Percentiles rank a stretch among this genome's conserved stretches.
phyloP scores from a whole-genome alignment of 2,797 vertebrate genomes.

The Eospalax fontanierii region DNA sequence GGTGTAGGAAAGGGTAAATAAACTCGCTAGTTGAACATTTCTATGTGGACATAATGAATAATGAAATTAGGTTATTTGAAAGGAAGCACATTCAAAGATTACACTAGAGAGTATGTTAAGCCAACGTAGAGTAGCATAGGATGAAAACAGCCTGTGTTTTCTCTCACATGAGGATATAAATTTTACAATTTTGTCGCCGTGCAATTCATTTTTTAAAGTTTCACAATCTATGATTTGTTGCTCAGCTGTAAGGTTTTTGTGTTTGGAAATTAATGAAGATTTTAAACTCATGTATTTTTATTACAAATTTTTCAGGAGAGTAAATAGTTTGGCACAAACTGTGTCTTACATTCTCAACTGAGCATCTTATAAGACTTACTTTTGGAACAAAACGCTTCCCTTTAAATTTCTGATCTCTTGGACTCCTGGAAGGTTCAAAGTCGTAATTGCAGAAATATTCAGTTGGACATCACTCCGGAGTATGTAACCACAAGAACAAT shows the following conservation, averaged over 20 bases:
- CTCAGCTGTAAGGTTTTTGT: constrained; percentile 72
- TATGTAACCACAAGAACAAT: constrained; percentile 46
- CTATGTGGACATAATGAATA: too few relatives aligned
- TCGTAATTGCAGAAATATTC: constrained; percentile 46
- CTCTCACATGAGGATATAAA: too few relatives aligned
- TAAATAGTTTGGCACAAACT: constrained; percentile 36
- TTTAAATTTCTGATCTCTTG: constrained; percentile 59
- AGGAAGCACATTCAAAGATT: too few relatives aligned
- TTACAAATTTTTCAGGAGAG: constrained; percentile 71
- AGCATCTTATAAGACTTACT: constrained; percentile 81
- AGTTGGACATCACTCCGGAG: constrained; percentile 61
- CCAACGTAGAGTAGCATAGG: too few relatives aligned
- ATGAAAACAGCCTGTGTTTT: too few relatives aligned
- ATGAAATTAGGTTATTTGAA: too few relatives aligned
- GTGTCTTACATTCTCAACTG: constrained; percentile 72
- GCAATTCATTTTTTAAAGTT: not conserved
- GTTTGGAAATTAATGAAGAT: constrained; percentile 1
- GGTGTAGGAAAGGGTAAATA: too few relatives aligned
- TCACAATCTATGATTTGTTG: constrained; percentile 58
- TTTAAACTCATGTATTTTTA: constrained; percentile 36
- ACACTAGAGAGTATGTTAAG: too few relatives aligned
- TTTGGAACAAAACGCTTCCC: constrained; percentile 71
- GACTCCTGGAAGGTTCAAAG: constrained; percentile 54
- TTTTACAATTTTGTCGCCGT: too few relatives aligned
- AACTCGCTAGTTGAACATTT: too few relatives aligned